phyloP scores from a whole-genome alignment of 1,140 invertebrate genomes.

The Drosophila gunungcola region DNA sequence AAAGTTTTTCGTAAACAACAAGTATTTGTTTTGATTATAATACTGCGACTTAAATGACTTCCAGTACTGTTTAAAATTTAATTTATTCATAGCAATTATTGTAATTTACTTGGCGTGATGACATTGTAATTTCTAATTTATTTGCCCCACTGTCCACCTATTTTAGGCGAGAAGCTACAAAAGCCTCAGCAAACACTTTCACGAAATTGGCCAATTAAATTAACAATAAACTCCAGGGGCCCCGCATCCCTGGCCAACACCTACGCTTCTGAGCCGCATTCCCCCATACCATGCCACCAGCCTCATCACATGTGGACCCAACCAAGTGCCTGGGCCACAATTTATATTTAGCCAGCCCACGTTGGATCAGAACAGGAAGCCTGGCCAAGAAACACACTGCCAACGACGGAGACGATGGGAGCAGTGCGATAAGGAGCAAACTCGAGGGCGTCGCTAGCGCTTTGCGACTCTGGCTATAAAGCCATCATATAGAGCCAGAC shows the following conservation, averaged over 20 bases:
- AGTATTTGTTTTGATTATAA: background rate
- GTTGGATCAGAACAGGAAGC: conserved; percentile 71
- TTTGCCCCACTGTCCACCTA: conserved; percentile 33
- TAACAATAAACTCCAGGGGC: conserved; percentile 68
- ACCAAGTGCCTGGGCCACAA: conserved; percentile 59
- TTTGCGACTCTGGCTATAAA: conserved; percentile 64
- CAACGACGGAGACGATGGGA: conserved; percentile 55
- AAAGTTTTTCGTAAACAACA: too few relatives aligned
- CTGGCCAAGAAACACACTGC: conserved; percentile 37
- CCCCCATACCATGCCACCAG: background rate
- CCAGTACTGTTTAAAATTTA: background rate
- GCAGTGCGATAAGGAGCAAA: conserved; percentile 63
- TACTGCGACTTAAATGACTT: too few relatives aligned
- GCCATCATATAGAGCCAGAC: conserved; percentile 55
- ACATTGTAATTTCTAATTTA: too few relatives aligned
- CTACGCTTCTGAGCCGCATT: conserved; percentile 20
- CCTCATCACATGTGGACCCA: conserved; percentile 17
- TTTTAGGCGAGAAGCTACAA: conserved; percentile 43
- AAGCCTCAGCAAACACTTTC: conserved; percentile 63
- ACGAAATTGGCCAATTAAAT: conserved; percentile 81
- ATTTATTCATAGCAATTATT: too few relatives aligned
- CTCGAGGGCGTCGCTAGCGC: conserved; percentile 75
- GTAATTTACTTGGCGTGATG: background rate
- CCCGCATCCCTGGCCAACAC: conserved; percentile 17
- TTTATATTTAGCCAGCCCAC: conserved; percentile 70